Percentiles rank a stretch among this genome's conserved stretches.
Conservation (phyloP, 2,797 vertebrate genomes). For the Oceanodroma leucorhoa region DNA sequence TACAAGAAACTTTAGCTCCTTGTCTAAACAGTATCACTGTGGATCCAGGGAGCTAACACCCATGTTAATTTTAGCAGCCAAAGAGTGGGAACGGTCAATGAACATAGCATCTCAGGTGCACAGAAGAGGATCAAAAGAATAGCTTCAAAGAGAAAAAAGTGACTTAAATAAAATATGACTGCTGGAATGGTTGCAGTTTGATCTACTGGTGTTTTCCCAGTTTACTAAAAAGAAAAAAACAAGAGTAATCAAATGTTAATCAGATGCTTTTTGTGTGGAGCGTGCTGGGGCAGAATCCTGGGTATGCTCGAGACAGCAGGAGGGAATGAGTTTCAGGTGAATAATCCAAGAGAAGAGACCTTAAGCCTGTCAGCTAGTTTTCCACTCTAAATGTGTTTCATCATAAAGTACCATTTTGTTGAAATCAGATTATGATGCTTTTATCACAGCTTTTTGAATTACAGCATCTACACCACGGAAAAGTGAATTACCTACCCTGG, state of each 20-base stretch:
- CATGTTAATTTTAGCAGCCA: not conserved
- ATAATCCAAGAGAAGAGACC: not conserved
- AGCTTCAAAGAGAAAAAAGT: conserved; percentile 30
- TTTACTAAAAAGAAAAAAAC: conserved; percentile 18
- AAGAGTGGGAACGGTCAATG: not conserved
- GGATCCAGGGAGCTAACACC: not conserved
- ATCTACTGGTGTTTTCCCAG: conserved; percentile 1
- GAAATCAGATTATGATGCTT: not conserved
- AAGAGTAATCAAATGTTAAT: conserved; percentile 12
- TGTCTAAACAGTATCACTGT: not conserved
- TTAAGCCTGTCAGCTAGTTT: not conserved
- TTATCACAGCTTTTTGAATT: not conserved
- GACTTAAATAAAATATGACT: conserved; percentile 35
- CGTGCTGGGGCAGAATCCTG: not conserved
- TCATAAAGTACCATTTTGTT: not conserved
- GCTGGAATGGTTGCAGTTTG: not conserved
- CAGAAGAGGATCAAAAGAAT: conserved; percentile 14
- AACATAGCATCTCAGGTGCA: not conserved
- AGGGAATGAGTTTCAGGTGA: not conserved
- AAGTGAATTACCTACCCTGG: not conserved
- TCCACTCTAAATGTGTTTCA: not conserved
- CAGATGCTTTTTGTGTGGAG: not conserved
- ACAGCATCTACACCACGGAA: not conserved
- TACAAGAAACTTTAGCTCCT: not conserved
- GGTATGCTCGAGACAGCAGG: not conserved